Conservation (phyloP, 2,797 vertebrate genomes). For the Amniataba percoides region DNA sequence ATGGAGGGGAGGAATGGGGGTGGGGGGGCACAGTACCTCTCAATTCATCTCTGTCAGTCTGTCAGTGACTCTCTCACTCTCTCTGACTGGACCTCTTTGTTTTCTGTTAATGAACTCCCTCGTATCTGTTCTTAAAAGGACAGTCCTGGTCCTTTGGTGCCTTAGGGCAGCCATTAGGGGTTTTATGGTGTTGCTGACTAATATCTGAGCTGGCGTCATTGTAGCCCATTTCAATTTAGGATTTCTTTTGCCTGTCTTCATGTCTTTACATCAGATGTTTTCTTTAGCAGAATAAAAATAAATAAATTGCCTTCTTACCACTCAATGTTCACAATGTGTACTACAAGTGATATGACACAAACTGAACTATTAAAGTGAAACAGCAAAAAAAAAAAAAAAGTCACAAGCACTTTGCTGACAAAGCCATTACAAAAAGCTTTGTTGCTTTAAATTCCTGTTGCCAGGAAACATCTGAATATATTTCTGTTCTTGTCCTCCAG, state of each 20-base stretch:
- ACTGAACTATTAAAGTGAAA: not conserved
- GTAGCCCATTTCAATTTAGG: constrained; percentile 54
- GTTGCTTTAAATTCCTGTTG: constrained; percentile 26
- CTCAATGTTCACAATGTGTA: not conserved
- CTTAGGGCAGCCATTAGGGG: constrained; percentile 82
- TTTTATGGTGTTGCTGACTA: constrained; percentile 86
- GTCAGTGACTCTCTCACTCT: constrained; percentile 54
- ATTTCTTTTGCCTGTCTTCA: constrained; percentile 23
- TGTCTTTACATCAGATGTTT: not conserved
- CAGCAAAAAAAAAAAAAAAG: not conserved
- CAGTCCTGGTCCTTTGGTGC: constrained; percentile 74
- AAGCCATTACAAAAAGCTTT: not conserved
- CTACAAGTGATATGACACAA: not conserved
- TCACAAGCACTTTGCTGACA: not conserved
- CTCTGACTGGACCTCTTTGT: constrained; percentile 85
- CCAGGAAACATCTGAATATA: constrained; percentile 27
- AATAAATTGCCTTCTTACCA: not conserved
- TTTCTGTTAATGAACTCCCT: constrained; percentile 88
- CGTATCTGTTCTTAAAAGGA: constrained; percentile 85
- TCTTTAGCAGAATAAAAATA: not conserved
- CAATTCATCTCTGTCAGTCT: constrained; percentile 67
- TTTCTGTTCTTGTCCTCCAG: constrained; percentile 3
- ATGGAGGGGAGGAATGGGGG: constrained; percentile 57
- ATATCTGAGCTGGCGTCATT: constrained; percentile 78
- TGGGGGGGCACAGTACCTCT: constrained; percentile 57